A percentile compares a stretch with the other conserved stretches of the same genome.
These are phyloP conservation scores for Hassar affinis DNA, from an alignment of 2,113 vertebrate species.

Conservation along the genomic window DNA sequence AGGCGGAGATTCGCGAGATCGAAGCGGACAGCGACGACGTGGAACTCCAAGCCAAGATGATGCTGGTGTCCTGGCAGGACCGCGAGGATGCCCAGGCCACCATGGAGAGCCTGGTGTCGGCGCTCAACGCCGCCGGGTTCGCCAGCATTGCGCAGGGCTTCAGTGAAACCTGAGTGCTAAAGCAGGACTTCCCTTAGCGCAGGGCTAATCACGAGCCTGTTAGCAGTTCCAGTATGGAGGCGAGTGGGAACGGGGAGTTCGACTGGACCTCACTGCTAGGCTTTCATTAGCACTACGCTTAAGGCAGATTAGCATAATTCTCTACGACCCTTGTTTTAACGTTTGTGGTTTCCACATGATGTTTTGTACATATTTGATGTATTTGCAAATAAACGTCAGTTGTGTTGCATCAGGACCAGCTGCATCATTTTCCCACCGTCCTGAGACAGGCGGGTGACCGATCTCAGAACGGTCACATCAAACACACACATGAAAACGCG, in stretches of 20 bases:
- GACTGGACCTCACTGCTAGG: background rate
- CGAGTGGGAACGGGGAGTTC: too few species aligned
- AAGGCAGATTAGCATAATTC: background rate
- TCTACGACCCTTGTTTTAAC: background rate
- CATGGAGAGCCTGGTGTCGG: conserved; percentile 78
- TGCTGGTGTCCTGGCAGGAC: conserved; percentile 96
- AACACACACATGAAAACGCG: too few species aligned
- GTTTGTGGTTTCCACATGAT: conserved; percentile 38
- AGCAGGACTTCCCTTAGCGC: background rate
- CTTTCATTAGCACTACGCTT: background rate
- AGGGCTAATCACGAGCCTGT: background rate
- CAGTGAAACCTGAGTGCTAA: conserved; percentile 61
- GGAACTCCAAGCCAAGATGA: conserved; percentile 90
- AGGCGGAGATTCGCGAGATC: conserved; percentile 86
- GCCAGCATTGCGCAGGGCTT: conserved; percentile 80
- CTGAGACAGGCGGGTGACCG: too few species aligned
- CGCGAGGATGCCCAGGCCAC: conserved; percentile 86
- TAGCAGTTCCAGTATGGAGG: background rate
- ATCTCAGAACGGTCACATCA: too few species aligned
- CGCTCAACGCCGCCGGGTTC: conserved; percentile 80
- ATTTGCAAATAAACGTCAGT: conserved; percentile 28
- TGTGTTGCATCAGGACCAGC: conserved; percentile 14
- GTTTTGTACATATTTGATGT: background rate
- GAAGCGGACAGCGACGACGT: conserved; percentile 89
- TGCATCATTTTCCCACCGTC: conserved; percentile 45